Evolutionary conservation across 2,888 invertebrate genomes (phyloP).

Genomic region (Pseudococcus jackbeardsleyi): DNA sequence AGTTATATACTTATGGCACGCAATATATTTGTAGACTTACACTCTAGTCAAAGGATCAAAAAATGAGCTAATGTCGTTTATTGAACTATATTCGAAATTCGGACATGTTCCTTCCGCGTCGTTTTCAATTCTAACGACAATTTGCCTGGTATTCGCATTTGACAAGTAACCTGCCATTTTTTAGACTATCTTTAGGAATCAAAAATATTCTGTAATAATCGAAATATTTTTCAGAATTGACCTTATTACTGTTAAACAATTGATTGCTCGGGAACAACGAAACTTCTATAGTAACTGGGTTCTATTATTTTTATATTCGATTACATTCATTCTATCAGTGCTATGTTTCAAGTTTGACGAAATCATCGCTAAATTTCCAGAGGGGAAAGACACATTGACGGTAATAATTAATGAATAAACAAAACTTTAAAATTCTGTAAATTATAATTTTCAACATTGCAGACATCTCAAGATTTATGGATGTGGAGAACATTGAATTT

Average conservation of each 20-base stretch:
- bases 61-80: conserved; percentile 59
- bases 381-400: conserved; percentile 19
- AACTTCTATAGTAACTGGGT: conserved; percentile 56
- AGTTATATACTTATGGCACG: too few species aligned
- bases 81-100: conserved; percentile 63
- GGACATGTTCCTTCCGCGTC: conserved; percentile 60
- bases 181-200: not conserved
- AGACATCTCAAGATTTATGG: conserved; percentile 58
- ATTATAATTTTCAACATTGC: not conserved
- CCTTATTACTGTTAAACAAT: conserved; percentile 36
- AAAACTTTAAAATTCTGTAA: not conserved
- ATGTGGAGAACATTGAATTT: conserved; percentile 60
- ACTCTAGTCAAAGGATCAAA: conserved; percentile 62
- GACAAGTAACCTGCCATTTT: conserved; percentile 41
- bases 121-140: conserved; percentile 60
- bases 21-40: conserved; percentile 52
- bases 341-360: conserved; percentile 64
- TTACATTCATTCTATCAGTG: conserved; percentile 57
- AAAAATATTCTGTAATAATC: not conserved
- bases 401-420: not conserved
- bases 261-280: conserved; percentile 11
- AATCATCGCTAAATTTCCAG: conserved; percentile 52
- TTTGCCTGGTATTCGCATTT: conserved; percentile 60
- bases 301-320: conserved; percentile 49
- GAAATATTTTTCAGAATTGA: conserved; percentile 58